phyloP scores from a whole-genome alignment of 2,797 vertebrate genomes.

The Lagorchestes hirsutus region DNA sequence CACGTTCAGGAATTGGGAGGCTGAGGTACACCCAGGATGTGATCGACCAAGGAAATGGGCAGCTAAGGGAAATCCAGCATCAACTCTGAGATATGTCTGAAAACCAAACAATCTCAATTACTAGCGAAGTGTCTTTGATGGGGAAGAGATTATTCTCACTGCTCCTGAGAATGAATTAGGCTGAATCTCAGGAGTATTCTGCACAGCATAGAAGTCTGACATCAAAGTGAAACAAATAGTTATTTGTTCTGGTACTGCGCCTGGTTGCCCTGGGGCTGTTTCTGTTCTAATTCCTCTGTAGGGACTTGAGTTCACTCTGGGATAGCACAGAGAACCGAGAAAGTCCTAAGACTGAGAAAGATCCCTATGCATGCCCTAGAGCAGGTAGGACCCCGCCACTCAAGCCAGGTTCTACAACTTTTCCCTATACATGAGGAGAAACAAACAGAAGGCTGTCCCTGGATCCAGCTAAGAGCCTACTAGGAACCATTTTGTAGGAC shows the following conservation, averaged over 20 bases:
- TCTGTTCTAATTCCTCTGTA: slow-evolving; percentile 8
- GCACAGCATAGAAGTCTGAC: background rate
- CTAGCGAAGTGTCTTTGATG: background rate
- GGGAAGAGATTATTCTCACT: slow-evolving; percentile 37
- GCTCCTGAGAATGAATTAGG: slow-evolving; percentile 1
- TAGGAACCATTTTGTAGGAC: background rate
- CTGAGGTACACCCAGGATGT: background rate
- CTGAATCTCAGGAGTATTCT: slow-evolving; percentile 13
- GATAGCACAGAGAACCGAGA: background rate
- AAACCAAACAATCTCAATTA: background rate
- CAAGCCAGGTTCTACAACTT: background rate
- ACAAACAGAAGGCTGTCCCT: background rate
- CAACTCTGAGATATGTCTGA: background rate
- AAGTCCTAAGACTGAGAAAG: background rate
- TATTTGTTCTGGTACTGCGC: slow-evolving; percentile 1
- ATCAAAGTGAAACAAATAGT: slow-evolving; percentile 15
- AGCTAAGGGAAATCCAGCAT: background rate
- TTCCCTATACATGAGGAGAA: background rate
- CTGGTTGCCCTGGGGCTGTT: slow-evolving; percentile 1
- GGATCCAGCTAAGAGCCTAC: slow-evolving; percentile 5
- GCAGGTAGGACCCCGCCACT: background rate
- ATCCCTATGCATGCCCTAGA: background rate
- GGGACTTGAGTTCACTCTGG: background rate
- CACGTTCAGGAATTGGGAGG: background rate
- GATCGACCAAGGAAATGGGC: background rate